A percentile compares a stretch with the other conserved stretches of the same genome.
phyloP scores from a whole-genome alignment of 2,113 vertebrate species.

The Clarias magur region DNA sequence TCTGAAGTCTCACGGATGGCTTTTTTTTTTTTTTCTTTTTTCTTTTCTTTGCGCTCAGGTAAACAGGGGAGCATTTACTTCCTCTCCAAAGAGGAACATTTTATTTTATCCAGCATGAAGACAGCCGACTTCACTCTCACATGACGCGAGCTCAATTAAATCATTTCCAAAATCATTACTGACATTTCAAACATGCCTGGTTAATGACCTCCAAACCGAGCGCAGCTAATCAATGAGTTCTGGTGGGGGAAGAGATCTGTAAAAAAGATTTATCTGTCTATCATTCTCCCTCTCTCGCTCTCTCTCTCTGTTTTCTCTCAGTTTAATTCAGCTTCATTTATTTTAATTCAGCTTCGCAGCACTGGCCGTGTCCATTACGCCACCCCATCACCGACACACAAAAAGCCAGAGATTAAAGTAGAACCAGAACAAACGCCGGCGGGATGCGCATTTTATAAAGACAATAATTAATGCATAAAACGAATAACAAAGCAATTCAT shows the following conservation, averaged over 20 bases:
- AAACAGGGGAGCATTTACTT: not conserved
- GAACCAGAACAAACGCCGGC: not conserved
- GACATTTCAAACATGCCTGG: constrained; percentile 4
- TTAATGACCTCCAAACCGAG: constrained; percentile 5
- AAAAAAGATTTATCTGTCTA: not conserved
- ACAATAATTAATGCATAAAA: not conserved
- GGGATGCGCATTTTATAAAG: not conserved
- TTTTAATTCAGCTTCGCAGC: not conserved
- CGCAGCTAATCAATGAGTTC: constrained; percentile 14
- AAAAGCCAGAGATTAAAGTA: not conserved
- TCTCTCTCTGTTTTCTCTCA: constrained; percentile 2
- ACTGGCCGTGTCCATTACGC: not conserved
- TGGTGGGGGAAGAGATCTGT: not conserved
- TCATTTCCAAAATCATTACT: constrained; percentile 11
- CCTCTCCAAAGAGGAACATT: constrained; percentile 2
- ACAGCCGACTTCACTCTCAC: not conserved
- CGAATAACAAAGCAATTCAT: not conserved
- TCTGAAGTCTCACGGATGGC: constrained; percentile 58
- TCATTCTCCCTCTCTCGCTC: constrained; percentile 3
- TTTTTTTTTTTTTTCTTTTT: not conserved
- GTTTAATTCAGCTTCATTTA: not conserved
- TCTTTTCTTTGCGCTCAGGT: too few species aligned
- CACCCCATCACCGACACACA: not conserved
- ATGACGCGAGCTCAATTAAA: not conserved
- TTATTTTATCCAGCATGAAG: not conserved